Base-by-base conservation (phyloP, 2,113 vertebrate species). In the Lagopus leucura region DNA sequence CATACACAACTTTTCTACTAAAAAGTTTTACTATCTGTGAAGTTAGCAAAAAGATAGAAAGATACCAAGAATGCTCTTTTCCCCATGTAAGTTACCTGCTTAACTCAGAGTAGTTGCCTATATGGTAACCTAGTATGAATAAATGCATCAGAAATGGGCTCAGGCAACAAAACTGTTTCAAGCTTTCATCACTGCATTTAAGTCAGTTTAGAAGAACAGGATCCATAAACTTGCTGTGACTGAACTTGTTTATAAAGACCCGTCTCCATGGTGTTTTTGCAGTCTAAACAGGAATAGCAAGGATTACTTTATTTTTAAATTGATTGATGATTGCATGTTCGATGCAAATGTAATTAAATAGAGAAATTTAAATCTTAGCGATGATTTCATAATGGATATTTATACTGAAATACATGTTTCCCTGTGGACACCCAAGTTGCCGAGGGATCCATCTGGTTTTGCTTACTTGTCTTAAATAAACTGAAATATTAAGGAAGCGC, bases 231-330 rank as follows among this genome's bases (percentile, higher is more conserved):
- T 81, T 81, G 30, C 43, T 83, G 79, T 30, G 43, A 71, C 63
- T 83, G 82, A 89, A 74, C 34, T 65, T 93, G 32, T 55, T 89
- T 92, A 72, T 94, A 45, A 90, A 88, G 72, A 88, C 61, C 34
- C 42, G 75, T 77, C 69, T 75, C 70, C 47, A 19, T 45, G 48
- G 47, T 78, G 36, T 30, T 95, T 90, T 88, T 71, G 15, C 55
- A 43, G 38, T 55, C 27, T 78, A 30, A 65, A 40, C 61, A 78
- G 48, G 36, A 52, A 52, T 30, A 42, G 60, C 27, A 92, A 82
- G 27, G 24, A 80, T 86, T 78, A 60, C 57, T 77, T 90, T 86
- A 61, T 94, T 92, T 96, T 95, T 76, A 82, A 77, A 55, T 81
- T 89, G 85, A 91, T 52, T 63, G 77, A 89, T 85, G 81, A 82